phyloP scores from a whole-genome alignment of 1,140 invertebrate genomes.

The Drosophila azteca region DNA sequence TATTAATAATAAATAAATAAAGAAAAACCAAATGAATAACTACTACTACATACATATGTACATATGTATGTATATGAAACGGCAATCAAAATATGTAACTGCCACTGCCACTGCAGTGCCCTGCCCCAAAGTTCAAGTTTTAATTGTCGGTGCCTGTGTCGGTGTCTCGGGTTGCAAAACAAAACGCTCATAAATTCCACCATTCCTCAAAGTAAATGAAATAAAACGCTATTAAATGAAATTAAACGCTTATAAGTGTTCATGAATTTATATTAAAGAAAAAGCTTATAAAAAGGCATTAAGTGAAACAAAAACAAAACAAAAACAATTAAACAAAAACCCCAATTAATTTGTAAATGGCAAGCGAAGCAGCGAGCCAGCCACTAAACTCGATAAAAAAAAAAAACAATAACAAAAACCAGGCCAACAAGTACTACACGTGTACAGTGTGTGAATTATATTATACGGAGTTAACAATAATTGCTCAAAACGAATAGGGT shows the following conservation, averaged over 20 bases:
- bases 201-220: too few relatives aligned
- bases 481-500: too few relatives aligned
- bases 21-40: slow-evolving; percentile 66
- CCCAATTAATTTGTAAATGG: slow-evolving; percentile 59
- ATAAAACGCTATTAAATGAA: too few relatives aligned
- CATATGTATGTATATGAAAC: too few relatives aligned
- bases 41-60: slow-evolving; percentile 11
- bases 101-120: slow-evolving; percentile 54
- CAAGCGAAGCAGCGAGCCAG: slow-evolving; percentile 34
- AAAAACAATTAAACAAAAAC: slow-evolving; percentile 68
- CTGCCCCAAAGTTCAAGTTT: slow-evolving; percentile 55
- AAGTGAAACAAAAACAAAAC: slow-evolving; percentile 5
- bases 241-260: too few relatives aligned
- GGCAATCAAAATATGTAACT: slow-evolving; percentile 51
- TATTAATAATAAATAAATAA: slow-evolving; percentile 67
- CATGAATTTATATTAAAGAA: slow-evolving; percentile 1
- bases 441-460: too few relatives aligned
- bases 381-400: slow-evolving; percentile 21
- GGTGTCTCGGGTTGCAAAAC: slow-evolving; percentile 4
- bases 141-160: slow-evolving; percentile 44
- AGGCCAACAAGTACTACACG: slow-evolving; percentile 1
- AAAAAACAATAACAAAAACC: not conserved
- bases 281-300: slow-evolving; percentile 55
- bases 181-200: too few relatives aligned
- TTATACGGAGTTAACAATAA: too few relatives aligned